Conservation (phyloP, 2,113 vertebrate species). For the Ceyx margarethae region DNA sequence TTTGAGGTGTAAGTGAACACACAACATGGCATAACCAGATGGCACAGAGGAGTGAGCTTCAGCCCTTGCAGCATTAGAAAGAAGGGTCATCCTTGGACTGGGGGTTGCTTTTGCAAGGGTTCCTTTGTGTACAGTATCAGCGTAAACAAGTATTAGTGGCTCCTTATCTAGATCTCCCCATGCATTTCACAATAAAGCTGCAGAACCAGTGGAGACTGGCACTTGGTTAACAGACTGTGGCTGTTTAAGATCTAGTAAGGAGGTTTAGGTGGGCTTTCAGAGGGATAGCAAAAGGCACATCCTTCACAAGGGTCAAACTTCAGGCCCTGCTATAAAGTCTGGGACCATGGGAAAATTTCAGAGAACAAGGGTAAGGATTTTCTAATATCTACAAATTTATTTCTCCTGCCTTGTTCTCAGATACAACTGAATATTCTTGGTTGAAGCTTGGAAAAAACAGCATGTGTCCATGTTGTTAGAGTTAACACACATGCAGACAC, state of each 20-base stretch:
- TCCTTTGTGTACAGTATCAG: neutral
- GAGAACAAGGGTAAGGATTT: neutral
- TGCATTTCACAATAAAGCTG: conserved; percentile 39
- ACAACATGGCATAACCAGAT: neutral
- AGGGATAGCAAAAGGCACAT: neutral
- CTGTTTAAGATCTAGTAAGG: conserved; percentile 12
- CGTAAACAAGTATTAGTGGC: neutral
- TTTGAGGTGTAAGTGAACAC: neutral
- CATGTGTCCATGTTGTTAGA: neutral
- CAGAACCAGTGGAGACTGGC: conserved; percentile 15
- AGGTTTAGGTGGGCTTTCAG: neutral
- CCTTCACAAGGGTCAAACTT: neutral
- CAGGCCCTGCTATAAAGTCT: neutral
- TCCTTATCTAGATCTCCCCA: conserved; percentile 38
- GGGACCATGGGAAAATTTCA: neutral
- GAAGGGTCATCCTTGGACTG: neutral
- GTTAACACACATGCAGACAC: neutral
- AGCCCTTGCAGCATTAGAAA: neutral
- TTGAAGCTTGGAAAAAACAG: neutral
- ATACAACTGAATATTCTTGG: neutral
- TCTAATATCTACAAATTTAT: neutral
- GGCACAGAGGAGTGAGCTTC: neutral
- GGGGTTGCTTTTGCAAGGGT: neutral
- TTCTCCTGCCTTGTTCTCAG: neutral
- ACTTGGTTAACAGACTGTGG: neutral